Base-by-base conservation (phyloP, 2,113 vertebrate genomes). In the Forbesichthys agassizii region DNA sequence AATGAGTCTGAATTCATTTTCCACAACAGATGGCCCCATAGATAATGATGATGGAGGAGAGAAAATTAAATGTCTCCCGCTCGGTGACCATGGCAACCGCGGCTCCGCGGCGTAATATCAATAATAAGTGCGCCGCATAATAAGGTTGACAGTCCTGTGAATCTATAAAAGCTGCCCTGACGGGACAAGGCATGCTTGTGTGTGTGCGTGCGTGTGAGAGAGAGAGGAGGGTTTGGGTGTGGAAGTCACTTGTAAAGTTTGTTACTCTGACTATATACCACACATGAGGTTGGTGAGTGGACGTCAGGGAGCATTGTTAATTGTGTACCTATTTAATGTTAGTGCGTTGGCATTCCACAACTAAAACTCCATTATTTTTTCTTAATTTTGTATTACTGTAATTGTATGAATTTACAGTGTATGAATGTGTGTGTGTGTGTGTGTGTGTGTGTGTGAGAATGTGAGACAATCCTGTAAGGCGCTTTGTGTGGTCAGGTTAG, bases 1-100 rank as follows among this genome's bases (percentile, higher is more conserved):
- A 99, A 99, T 99, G 96, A 99, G 95, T 93, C 95, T 98, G 97
- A 98, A 99, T 99, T 99, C 97, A 99, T 99, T 98, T 98, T 99
- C 96, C 96, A 99, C 96, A 99, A 98, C 97, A 99, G 97, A 99
- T 99, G 97, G 97, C 96, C 97, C 96, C 96, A 98, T 98, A 98
- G 97, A 99, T 99, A 99, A 98, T 98, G 97, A 99, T 98, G 97
- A 99, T 98, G 96, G 96, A 98, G 96, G 96, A 98, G 96, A 98
- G 96, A 98, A 99, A 98, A 99, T 99, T 98, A 97, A 98, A 98
- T 97, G 96, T 98, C 96, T 98, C 96, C 97, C 90, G 95, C 95
- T 94, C 92, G 94, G 97, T 98, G 96, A 94, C 95, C 96, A 99
- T 99, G 96, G 97, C 96, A 99, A 99, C 97, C 92, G 84, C 91